A percentile compares a stretch with the other conserved stretches of the same genome.
phyloP scores from a whole-genome alignment of 92 coral and sea anemone genomes.

The Paramuricea clavata region DNA sequence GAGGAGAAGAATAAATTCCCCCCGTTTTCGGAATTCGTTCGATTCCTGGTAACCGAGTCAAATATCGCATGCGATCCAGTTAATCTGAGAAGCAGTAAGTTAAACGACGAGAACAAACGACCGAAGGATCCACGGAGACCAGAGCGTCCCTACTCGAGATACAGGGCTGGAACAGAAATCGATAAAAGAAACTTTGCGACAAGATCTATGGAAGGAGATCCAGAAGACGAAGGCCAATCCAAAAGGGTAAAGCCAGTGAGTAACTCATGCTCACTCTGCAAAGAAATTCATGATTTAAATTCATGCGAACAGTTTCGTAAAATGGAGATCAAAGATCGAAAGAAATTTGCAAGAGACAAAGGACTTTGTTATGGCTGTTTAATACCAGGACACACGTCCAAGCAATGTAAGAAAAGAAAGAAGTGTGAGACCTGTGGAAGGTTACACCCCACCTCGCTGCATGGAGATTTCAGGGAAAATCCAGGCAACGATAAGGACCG shows the following conservation, averaged over 20 bases:
- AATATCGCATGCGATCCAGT: constrained; percentile 67
- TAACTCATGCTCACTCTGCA: constrained; percentile 52
- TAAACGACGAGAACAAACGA: constrained; percentile 1
- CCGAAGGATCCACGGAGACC: background rate
- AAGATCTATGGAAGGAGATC: background rate
- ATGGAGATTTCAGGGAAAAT: constrained; percentile 62
- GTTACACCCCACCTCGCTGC: constrained; percentile 67
- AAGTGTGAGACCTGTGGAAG: constrained; percentile 45
- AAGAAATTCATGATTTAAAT: constrained; percentile 56
- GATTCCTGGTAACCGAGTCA: constrained; percentile 55
- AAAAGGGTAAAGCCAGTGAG: background rate
- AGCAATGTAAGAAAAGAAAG: constrained; percentile 59
- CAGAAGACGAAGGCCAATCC: background rate
- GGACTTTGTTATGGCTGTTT: constrained; percentile 73
- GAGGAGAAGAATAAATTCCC: background rate
- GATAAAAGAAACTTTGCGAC: background rate
- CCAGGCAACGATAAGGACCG: background rate
- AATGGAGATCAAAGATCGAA: constrained; percentile 58
- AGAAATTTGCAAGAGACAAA: constrained; percentile 54
- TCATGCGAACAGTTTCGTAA: constrained; percentile 59
- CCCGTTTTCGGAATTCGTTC: constrained; percentile 39
- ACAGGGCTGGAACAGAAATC: background rate
- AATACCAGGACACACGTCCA: constrained; percentile 66
- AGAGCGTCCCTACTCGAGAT: background rate
- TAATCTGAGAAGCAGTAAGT: constrained; percentile 34